Evolutionary conservation across 2,797 vertebrate species (phyloP).

Genomic region (Adrianichthys oophorus): DNA sequence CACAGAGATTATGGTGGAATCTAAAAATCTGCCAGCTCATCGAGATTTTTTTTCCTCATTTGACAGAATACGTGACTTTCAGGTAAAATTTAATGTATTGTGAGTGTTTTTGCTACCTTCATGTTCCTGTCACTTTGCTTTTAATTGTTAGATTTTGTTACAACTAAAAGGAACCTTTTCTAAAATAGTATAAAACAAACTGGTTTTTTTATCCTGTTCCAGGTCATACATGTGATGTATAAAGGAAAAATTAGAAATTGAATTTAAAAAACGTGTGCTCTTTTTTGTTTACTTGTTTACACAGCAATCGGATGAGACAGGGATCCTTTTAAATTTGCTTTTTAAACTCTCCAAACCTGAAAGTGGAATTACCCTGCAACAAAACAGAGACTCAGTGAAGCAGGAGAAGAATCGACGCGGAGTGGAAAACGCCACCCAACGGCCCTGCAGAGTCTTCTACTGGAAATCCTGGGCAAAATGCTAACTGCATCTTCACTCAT

Average conservation of each 20-base stretch:
- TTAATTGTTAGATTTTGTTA: no score
- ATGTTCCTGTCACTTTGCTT: background rate
- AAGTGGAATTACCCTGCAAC: conserved; percentile 7
- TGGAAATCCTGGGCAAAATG: conserved; percentile 67
- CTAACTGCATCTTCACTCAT: conserved; percentile 19
- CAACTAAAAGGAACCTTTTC: no score
- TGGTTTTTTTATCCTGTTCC: background rate
- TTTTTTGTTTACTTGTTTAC: background rate
- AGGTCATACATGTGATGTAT: background rate
- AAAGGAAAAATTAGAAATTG: conserved; percentile 15
- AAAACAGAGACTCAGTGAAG: background rate
- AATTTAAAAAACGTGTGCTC: background rate
- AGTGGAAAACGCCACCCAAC: background rate
- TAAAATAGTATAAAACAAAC: no score
- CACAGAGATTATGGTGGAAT: background rate
- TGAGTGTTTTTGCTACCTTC: background rate
- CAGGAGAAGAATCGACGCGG: conserved; percentile 39
- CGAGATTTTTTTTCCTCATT: conserved; percentile 17
- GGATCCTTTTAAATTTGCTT: conserved; percentile 21
- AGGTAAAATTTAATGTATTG: conserved; percentile 42
- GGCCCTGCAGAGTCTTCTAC: conserved; percentile 53
- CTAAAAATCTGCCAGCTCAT: conserved; percentile 28
- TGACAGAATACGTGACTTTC: conserved; percentile 15
- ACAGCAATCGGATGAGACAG: conserved; percentile 34
- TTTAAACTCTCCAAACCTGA: conserved; percentile 28